Conservation (phyloP, 2,888 invertebrate species). For the Chrysolina oricalcia region DNA sequence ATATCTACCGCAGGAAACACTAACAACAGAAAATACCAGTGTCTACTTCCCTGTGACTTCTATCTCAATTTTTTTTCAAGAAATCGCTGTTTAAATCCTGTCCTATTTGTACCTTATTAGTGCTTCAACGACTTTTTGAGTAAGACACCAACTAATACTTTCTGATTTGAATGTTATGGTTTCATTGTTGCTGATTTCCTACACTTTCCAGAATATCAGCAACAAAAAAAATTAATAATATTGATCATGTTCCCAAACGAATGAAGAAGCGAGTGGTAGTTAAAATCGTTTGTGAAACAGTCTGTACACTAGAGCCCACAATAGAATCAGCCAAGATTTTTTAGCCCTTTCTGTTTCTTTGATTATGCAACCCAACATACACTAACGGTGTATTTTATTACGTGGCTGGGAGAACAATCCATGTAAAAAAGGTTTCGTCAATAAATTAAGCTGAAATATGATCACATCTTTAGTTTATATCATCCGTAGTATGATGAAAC, state of each 20-base stretch:
- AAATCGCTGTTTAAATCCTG: too few relatives aligned
- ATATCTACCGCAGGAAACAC: too few relatives aligned
- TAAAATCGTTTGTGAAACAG: not conserved
- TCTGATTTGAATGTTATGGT: too few relatives aligned
- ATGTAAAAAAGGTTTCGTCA: conserved; percentile 44
- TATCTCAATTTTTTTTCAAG: too few relatives aligned
- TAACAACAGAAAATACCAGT: too few relatives aligned
- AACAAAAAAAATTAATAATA: not conserved
- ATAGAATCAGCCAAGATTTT: conserved; percentile 12
- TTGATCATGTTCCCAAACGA: not conserved
- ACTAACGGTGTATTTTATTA: conserved; percentile 59
- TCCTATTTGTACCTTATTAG: too few relatives aligned
- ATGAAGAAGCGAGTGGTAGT: not conserved
- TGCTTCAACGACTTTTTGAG: too few relatives aligned
- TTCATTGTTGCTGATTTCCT: too few relatives aligned
- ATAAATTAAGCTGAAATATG: conserved; percentile 33
- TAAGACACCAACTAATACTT: too few relatives aligned
- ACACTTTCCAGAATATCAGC: too few relatives aligned
- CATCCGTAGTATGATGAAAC: conserved; percentile 4
- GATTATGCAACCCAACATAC: conserved; percentile 62
- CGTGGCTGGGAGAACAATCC: conserved; percentile 57
- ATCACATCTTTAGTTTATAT: conserved; percentile 11
- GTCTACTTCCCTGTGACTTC: too few relatives aligned
- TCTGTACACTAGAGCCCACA: conserved; percentile 9
- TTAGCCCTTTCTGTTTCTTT: conserved; percentile 34